phyloP scores from a whole-genome alignment of 2,888 invertebrate species.

The Orthonychiurus folsomi region DNA sequence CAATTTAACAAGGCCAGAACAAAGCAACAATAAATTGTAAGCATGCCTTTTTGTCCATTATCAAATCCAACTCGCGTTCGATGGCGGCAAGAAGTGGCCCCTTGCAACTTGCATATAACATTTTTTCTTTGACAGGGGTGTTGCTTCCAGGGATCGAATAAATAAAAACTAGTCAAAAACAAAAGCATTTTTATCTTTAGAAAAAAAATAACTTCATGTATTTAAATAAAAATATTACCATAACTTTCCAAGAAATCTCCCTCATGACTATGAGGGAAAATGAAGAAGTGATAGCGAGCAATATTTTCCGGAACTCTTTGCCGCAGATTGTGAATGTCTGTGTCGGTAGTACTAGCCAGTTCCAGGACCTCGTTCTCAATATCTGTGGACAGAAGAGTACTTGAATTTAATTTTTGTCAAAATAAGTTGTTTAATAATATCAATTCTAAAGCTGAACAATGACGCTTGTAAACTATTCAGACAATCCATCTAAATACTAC shows the following conservation, averaged over 20 bases:
- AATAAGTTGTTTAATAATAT: conserved; percentile 11
- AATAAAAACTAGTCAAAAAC: conserved; percentile 70
- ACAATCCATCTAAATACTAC: too few species aligned
- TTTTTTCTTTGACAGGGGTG: conserved; percentile 92
- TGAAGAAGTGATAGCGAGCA: conserved; percentile 84
- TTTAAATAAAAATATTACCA: conserved; percentile 49
- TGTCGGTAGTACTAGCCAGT: conserved; percentile 62
- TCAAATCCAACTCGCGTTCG: conserved; percentile 61
- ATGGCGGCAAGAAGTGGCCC: conserved; percentile 78
- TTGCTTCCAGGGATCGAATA: conserved; percentile 97
- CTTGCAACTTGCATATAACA: conserved; percentile 98
- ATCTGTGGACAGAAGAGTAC: too few species aligned
- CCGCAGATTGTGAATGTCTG: conserved; percentile 60
- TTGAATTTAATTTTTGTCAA: too few species aligned
- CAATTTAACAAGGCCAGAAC: conserved; percentile 21
- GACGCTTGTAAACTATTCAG: not conserved
- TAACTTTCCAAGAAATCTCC: conserved; percentile 78
- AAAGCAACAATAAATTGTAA: not conserved
- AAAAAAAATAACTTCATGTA: conserved; percentile 15
- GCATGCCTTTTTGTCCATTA: conserved; percentile 76
- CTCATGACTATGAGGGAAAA: conserved; percentile 85
- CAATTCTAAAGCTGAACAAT: conserved; percentile 3
- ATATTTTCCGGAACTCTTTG: conserved; percentile 71
- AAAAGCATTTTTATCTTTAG: conserved; percentile 12
- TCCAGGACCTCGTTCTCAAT: conserved; percentile 79